A percentile compares a stretch with the other conserved stretches of the same genome.
These are phyloP conservation scores for Unio pictorum DNA, from an alignment of 2,888 invertebrate species.

Conservation along the genomic window DNA sequence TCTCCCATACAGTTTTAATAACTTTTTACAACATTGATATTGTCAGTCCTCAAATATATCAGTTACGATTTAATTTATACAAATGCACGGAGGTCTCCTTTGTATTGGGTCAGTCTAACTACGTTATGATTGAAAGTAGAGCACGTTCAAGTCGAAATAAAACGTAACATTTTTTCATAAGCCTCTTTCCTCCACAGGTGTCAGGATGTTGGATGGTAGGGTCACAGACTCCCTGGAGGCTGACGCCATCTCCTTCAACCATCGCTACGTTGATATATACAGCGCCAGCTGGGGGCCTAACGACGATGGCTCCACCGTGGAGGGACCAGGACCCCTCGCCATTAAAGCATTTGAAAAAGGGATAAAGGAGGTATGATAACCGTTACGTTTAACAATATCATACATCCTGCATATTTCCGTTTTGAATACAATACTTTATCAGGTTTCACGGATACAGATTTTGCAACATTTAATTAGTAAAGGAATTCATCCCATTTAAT, in stretches of 20 bases:
- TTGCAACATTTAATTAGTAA: too few species aligned
- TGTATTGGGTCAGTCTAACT: too few species aligned
- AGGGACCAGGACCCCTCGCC: slow-evolving; percentile 88
- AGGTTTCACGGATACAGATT: too few species aligned
- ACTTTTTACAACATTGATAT: too few species aligned
- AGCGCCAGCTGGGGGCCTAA: slow-evolving; percentile 95
- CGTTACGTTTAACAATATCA: background rate
- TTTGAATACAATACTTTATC: too few species aligned
- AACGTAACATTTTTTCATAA: background rate
- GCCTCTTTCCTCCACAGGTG: slow-evolving; percentile 74
- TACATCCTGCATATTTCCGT: background rate
- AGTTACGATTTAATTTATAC: too few species aligned
- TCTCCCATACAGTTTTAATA: too few species aligned
- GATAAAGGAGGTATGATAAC: slow-evolving; percentile 77
- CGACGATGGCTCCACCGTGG: slow-evolving; percentile 90
- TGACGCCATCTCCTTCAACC: slow-evolving; percentile 84
- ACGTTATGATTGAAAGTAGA: too few species aligned
- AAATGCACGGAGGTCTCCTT: too few species aligned
- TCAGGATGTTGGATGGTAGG: slow-evolving; percentile 89
- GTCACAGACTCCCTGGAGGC: slow-evolving; percentile 91
- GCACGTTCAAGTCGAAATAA: too few species aligned
- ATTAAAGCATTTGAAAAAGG: slow-evolving; percentile 84
- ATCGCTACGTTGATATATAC: slow-evolving; percentile 86
- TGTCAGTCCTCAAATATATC: too few species aligned
- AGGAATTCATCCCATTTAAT: background rate